These are phyloP conservation scores for Colletes latitarsis DNA, from an alignment of 1,140 invertebrate species.

Conservation along the genomic window DNA sequence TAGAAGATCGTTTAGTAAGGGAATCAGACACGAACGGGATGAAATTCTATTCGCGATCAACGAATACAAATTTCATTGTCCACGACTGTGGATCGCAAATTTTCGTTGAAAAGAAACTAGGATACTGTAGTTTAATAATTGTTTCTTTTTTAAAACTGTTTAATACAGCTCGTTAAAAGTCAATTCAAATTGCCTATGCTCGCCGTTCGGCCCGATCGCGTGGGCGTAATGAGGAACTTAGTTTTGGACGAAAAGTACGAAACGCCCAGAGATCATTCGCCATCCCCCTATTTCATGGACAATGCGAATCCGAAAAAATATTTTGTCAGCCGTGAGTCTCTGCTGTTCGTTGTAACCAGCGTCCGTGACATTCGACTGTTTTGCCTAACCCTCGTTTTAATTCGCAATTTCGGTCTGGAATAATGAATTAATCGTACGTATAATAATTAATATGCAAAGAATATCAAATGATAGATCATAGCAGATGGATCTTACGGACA, in stretches of 20 bases:
- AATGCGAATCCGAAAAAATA: constrained; percentile 85
- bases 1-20: constrained; percentile 84
- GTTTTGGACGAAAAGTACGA: constrained; percentile 82
- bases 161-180: constrained; percentile 82
- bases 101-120: background rate
- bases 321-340: constrained; percentile 74
- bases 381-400: background rate
- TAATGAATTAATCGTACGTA: background rate
- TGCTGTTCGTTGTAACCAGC: background rate
- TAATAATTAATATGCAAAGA: background rate
- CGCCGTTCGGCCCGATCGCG: constrained; percentile 84
- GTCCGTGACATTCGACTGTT: constrained; percentile 49
- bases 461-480: background rate
- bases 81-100: no score
- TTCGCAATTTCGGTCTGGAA: background rate
- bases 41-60: no score
- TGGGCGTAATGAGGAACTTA: constrained; percentile 83
- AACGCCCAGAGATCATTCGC: constrained; percentile 82
- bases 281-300: constrained; percentile 87
- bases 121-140: background rate
- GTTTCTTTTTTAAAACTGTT: background rate
- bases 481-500: constrained; percentile 56
- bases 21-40: background rate
- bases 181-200: constrained; percentile 85
- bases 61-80: no score